These are phyloP conservation scores for Drosophila dunni DNA, from an alignment of 1,140 invertebrate genomes.

Conservation along the genomic window DNA sequence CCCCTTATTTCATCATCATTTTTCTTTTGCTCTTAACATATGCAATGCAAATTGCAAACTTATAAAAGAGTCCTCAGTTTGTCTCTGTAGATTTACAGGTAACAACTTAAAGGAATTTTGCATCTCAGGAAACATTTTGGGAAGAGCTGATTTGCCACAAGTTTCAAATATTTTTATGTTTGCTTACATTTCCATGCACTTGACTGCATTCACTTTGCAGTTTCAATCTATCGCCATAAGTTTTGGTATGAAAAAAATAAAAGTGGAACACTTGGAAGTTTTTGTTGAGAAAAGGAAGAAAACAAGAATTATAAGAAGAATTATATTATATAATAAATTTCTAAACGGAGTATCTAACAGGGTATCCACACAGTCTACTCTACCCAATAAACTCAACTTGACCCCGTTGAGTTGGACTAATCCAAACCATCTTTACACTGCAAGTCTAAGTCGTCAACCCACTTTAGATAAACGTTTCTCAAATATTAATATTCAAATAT, in stretches of 20 bases:
- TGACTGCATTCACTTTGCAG: conserved; percentile 28
- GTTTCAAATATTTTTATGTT: conserved; percentile 66
- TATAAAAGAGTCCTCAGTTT: conserved; percentile 10
- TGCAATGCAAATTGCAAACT: conserved; percentile 16
- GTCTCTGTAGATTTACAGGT: not conserved
- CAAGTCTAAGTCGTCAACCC: no score
- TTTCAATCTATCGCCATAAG: conserved; percentile 27
- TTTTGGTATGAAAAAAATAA: no score
- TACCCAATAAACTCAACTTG: no score
- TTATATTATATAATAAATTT: no score
- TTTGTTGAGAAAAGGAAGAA: no score
- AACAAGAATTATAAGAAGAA: no score
- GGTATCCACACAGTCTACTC: no score
- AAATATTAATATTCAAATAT: not conserved
- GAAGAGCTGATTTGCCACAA: conserved; percentile 36
- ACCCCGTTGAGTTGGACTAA: no score
- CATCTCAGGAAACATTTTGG: conserved; percentile 10
- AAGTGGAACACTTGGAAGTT: no score
- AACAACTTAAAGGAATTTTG: not conserved
- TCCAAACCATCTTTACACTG: no score
- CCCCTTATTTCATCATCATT: not conserved
- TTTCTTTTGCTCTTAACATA: conserved; percentile 10
- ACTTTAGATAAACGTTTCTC: no score
- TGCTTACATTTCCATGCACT: conserved; percentile 49
- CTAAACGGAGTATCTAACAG: no score